Base-by-base conservation (phyloP, 2,888 invertebrate species). In the Athrips mouffetella region DNA sequence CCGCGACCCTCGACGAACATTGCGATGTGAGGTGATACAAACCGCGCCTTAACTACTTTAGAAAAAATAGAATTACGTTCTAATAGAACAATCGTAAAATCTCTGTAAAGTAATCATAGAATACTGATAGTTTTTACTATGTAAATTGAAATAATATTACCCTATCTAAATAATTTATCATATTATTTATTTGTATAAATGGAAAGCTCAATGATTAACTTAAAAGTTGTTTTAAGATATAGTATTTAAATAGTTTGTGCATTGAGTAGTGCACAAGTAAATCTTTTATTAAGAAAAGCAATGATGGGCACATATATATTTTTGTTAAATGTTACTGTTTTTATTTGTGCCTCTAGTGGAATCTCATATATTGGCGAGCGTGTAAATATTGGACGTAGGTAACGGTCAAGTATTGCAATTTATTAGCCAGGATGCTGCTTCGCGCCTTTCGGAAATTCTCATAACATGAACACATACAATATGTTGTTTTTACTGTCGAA, bases 11-110 rank as follows among this genome's bases (percentile, higher is more conserved):
- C 67, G 93, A 91, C 79, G 93, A 94, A 90, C 94, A 94, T 90
- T 94, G 94, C 89, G 94, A 94, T 91, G 94, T 94, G 91, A 95
- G 95, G 92, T 95, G 94, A 95, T 94, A 93, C 84, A 80, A 75
- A 76, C 65, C 61, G 55, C 72, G 66, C 52, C 49, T 23, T 15
- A 13, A 10, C 1, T 61, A 58, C 52, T 50, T 60, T 51, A 47
- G 41, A 47, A 47, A 56, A 48, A 54, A 59, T 52, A 35, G 20
- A 35, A 54, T 27, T 23, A 21, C 16, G 25, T 42, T 49, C 52
- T 18, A 10, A 41, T 59, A 59, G 54, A 54, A 60, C 59, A 57
- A 65, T 61, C 58, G 60, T 68, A 55, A 68, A 73, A 72, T 70
- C 64, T 70, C 59, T 68, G 60, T 63, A 67, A 65, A 70, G 64